Evolutionary conservation across 2,888 invertebrate genomes (phyloP).

Genomic region (Ommatoiulus sabulosus): DNA sequence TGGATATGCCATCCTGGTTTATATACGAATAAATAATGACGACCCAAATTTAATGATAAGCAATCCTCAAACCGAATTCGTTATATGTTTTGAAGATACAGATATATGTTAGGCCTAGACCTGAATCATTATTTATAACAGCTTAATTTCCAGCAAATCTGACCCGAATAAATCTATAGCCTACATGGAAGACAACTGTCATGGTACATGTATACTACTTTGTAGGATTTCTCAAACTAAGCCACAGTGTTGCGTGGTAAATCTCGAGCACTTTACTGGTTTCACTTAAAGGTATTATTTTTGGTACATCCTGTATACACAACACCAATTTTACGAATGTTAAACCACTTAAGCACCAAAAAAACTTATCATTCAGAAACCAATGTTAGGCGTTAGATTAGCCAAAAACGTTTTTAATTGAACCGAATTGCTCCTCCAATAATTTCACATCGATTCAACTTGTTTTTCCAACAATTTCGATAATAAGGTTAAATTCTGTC

Average conservation of each 20-base stretch:
- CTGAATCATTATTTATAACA: not conserved
- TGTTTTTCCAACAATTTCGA: not conserved
- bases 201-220: not conserved
- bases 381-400: not conserved
- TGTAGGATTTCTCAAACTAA: no score
- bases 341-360: not conserved
- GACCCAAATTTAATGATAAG: conserved; percentile 5
- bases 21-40: not conserved
- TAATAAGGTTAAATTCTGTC: not conserved
- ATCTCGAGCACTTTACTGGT: not conserved
- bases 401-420: not conserved
- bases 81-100: not conserved
- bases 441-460: not conserved
- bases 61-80: not conserved
- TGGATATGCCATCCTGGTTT: no score
- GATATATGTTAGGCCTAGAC: not conserved
- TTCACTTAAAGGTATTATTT: no score
- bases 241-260: not conserved
- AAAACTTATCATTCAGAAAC: not conserved
- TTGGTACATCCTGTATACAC: not conserved
- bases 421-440: conserved; percentile 18
- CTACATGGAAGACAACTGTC: not conserved
- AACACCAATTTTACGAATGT: no score
- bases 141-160: not conserved
- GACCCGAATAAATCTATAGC: not conserved